Evolutionary conservation across 2,797 vertebrate species (phyloP), one percentile per base, ranked within the genome.

Genomic region (Scolopax rusticola): DNA sequence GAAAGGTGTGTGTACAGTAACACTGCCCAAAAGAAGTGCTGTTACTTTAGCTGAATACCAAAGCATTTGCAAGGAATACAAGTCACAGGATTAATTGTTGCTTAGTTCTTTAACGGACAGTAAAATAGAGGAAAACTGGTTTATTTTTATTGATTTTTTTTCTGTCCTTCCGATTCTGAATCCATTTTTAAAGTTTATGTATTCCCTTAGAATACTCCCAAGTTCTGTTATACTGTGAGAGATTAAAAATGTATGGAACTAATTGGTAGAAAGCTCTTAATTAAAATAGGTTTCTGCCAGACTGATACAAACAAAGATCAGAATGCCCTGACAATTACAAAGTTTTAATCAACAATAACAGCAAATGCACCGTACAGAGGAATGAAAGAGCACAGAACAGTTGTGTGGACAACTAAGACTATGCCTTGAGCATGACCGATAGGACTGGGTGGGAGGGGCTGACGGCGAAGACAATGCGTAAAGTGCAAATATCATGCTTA

Each of bases 221-320:
- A 70, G 70, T 64, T 43, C 12, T 87, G 7, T 59, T 88, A 18
- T 20, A 69, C 24, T 74, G 23, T 43, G 56, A 92, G 36, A 95
- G 6, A 40, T 57, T 88, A 87, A 97, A 95, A 89, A 94, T 40
- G n/a, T 68, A n/a, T 93, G 59, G 53, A 91, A 85, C 68, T 93
- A 91, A 95, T 70, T 92, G 56, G 36, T 84, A 96, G 60, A 96
- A 94, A 96, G 51, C 38, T 96, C 73, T 96, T 96, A 84, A 94
- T 96, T 96, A 93, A 96, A 85, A 57, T 25, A 94, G 71, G 7
- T 71, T 94, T 96, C 80, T 88, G 9, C 63, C 43, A 95, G 63
- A 84, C 45, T 94, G 69, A 92, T 71, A 59, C 21, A 93, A 96
- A 92, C 43, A 96, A 95, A 96, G 77, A 81, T 96, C 94, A 97